Evolutionary conservation across 2,797 vertebrate species (phyloP).

Genomic region (Corythornis leucogaster): DNA sequence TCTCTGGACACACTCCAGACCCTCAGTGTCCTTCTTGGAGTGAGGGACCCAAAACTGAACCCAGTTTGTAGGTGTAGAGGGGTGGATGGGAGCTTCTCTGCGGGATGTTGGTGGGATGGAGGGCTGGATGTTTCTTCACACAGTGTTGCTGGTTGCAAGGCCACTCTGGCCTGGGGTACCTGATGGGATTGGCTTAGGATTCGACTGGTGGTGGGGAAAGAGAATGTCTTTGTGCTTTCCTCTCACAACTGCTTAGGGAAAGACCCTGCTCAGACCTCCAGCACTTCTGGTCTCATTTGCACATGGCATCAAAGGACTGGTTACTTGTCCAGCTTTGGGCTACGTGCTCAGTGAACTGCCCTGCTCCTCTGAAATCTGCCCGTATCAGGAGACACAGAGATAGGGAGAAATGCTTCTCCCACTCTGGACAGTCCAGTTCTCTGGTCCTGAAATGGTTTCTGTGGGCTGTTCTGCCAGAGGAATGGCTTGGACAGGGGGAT

Average conservation of each 20-base stretch:
- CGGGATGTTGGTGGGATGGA: not conserved
- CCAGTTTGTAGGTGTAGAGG: not conserved
- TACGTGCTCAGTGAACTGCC: not conserved
- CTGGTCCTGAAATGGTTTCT: not conserved
- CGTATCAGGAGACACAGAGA: fast-evolving
- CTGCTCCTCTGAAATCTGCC: not conserved
- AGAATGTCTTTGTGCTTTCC: not conserved
- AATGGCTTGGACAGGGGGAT: not conserved
- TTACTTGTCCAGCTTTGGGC: not conserved
- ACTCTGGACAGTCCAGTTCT: not conserved
- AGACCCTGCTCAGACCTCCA: not conserved
- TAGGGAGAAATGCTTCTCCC: not conserved
- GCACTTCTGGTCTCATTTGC: not conserved
- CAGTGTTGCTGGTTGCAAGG: not conserved
- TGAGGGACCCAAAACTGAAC: not conserved
- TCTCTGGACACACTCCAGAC: not conserved
- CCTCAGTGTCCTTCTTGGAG: not conserved
- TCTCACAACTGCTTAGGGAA: not conserved
- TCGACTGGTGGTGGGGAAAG: not conserved
- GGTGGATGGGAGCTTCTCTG: not conserved
- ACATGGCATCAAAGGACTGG: fast-evolving
- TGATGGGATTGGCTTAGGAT: not conserved
- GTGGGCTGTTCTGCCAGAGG: not conserved
- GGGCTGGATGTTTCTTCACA: not conserved
- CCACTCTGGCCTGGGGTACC: not conserved